These are phyloP conservation scores for Gastrophysa polygoni DNA, from an alignment of 2,888 invertebrate genomes.

Conservation along the genomic window DNA sequence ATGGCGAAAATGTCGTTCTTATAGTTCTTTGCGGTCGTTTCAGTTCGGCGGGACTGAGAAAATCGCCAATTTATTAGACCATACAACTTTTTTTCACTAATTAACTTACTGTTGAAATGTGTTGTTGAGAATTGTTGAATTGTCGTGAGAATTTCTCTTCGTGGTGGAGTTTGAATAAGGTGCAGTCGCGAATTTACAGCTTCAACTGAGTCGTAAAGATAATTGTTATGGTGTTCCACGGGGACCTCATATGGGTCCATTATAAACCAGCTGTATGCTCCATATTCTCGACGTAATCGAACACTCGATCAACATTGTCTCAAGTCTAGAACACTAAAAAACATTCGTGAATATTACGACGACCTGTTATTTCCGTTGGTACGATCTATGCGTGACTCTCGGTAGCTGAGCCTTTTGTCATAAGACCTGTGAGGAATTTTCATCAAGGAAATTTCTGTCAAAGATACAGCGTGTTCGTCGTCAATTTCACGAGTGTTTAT, in stretches of 20 bases:
- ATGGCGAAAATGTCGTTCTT: not conserved
- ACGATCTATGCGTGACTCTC: conserved; percentile 6
- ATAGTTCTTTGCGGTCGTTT: not conserved
- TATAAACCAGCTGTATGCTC: no score
- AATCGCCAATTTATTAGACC: not conserved
- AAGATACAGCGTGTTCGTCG: not conserved
- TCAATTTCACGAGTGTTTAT: conserved; percentile 2
- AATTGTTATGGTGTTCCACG: no score
- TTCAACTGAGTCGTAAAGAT: no score
- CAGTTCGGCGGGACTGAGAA: not conserved
- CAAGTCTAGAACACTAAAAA: conserved; percentile 13
- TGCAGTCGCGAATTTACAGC: no score
- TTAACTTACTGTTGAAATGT: not conserved
- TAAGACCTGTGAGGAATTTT: not conserved
- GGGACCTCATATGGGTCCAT: no score
- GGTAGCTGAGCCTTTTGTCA: conserved; percentile 6
- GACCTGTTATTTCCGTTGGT: not conserved
- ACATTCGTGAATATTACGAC: conserved; percentile 4
- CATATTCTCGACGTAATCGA: no score
- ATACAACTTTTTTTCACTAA: not conserved
- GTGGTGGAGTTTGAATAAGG: not conserved
- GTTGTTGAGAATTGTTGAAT: not conserved
- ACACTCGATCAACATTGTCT: no score
- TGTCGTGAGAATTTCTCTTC: not conserved
- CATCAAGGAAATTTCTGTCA: not conserved